phyloP scores from a whole-genome alignment of 2,113 vertebrate genomes.

The Neotoma lepida region DNA sequence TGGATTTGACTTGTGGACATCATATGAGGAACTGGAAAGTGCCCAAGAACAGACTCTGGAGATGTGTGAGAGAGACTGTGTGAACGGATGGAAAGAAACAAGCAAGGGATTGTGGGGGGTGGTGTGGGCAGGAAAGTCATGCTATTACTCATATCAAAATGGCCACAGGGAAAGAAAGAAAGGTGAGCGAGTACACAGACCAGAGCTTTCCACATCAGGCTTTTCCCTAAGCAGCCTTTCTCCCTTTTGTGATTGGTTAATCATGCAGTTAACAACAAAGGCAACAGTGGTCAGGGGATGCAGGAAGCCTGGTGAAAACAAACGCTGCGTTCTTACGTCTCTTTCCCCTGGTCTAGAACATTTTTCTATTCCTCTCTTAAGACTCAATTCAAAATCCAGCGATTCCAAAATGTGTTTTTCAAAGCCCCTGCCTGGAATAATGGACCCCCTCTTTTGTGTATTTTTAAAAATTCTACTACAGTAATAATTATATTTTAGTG shows the following conservation, averaged over 20 bases:
- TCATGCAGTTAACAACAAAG: constrained; percentile 53
- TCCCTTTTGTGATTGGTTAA: constrained; percentile 64
- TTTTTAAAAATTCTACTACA: neutral
- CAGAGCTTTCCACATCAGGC: constrained; percentile 26
- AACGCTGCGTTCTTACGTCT: constrained; percentile 4
- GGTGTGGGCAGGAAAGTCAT: constrained; percentile 23
- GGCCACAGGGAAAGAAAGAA: constrained; percentile 52
- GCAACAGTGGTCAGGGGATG: constrained; percentile 42
- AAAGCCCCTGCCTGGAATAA: constrained; percentile 13
- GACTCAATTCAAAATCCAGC: constrained; percentile 35
- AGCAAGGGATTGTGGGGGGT: constrained; percentile 55
- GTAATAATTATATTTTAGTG: neutral
- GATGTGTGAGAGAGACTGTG: neutral
- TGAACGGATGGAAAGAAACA: constrained; percentile 53
- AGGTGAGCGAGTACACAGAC: constrained; percentile 59
- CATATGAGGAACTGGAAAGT: constrained; percentile 58
- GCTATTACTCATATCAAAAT: constrained; percentile 55
- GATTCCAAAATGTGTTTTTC: constrained; percentile 7
- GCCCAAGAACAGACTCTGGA: constrained; percentile 67
- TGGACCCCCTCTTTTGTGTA: neutral
- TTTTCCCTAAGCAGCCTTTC: constrained; percentile 62
- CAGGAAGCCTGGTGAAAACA: constrained; percentile 56
- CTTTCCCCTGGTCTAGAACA: neutral
- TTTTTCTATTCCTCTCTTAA: constrained; percentile 46
- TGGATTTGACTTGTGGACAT: constrained; percentile 77